Conservation (phyloP, 2,888 invertebrate species). For the Sinelater perroti region DNA sequence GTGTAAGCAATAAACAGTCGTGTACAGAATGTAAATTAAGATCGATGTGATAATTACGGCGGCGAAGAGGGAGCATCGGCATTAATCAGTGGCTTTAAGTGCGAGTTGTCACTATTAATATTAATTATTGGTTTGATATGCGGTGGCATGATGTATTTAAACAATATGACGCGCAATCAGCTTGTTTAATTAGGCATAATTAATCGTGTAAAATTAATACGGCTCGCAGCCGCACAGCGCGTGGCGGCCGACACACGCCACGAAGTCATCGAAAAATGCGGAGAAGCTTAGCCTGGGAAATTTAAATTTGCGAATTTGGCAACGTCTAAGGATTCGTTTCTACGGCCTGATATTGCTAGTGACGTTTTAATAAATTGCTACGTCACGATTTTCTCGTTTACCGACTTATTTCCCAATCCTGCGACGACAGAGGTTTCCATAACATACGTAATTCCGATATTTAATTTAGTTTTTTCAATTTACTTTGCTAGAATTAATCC, state of each 20-base stretch:
- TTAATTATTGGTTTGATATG: slow-evolving; percentile 40
- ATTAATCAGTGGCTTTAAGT: slow-evolving; percentile 32
- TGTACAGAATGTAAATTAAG: slow-evolving; percentile 24
- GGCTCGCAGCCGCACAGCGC: slow-evolving; percentile 13
- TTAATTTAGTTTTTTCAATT: too few species aligned
- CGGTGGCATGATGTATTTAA: slow-evolving; percentile 40
- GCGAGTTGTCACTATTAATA: slow-evolving; percentile 39
- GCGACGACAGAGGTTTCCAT: too few species aligned
- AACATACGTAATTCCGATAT: too few species aligned
- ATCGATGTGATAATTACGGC: slow-evolving; percentile 25
- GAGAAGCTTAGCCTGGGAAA: slow-evolving; percentile 12
- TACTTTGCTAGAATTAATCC: too few species aligned
- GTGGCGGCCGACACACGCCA: slow-evolving; percentile 11
- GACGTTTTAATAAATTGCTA: slow-evolving; percentile 3
- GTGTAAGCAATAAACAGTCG: slow-evolving; percentile 16
- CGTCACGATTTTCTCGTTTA: slow-evolving; percentile 5
- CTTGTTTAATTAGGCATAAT: slow-evolving; percentile 40
- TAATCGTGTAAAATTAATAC: slow-evolving; percentile 33
- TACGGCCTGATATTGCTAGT: not conserved
- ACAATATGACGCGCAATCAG: slow-evolving; percentile 36
- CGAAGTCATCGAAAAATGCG: slow-evolving; percentile 18
- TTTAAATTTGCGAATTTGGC: slow-evolving; percentile 15
- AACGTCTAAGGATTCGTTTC: slow-evolving; percentile 14
- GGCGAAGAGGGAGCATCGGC: slow-evolving; percentile 9
- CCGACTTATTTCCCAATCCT: slow-evolving; percentile 7